Conservation (phyloP, 2,113 vertebrate genomes). For the Pedetes capensis region DNA sequence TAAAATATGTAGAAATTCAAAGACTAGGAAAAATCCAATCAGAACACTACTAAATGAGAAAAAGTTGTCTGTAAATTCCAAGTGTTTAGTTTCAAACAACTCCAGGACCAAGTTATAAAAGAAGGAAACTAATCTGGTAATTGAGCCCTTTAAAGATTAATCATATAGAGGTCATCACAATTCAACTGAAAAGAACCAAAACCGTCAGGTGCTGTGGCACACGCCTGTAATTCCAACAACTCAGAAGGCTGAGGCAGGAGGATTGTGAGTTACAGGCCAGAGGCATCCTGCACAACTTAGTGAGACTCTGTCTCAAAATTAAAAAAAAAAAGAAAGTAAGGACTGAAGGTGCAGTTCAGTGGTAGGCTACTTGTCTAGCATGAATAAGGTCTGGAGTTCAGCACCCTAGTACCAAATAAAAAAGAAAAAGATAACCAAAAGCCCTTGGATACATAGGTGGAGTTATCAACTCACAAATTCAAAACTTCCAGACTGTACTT, state of each 20-base stretch:
- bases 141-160: neutral
- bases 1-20: neutral
- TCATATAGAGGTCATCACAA: neutral
- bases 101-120: neutral
- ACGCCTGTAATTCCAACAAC: too few species aligned
- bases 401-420: too few species aligned
- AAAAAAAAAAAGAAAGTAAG: too few species aligned
- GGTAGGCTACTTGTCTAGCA: too few species aligned
- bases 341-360: too few species aligned
- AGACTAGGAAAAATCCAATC: neutral
- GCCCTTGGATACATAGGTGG: neutral
- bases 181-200: neutral
- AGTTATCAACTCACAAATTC: neutral
- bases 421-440: too few species aligned
- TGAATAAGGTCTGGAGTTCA: too few species aligned
- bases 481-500: neutral
- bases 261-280: too few species aligned
- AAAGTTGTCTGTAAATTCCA: neutral
- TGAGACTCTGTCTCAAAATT: too few species aligned
- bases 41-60: neutral
- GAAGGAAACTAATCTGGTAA: neutral
- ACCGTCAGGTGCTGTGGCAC: too few species aligned
- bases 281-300: too few species aligned
- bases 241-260: too few species aligned
- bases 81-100: neutral